Percentiles rank a stretch among this genome's conserved stretches.
These are phyloP conservation scores for Spondyliosoma cantharus DNA, from an alignment of 2,797 vertebrate genomes.

Conservation along the genomic window DNA sequence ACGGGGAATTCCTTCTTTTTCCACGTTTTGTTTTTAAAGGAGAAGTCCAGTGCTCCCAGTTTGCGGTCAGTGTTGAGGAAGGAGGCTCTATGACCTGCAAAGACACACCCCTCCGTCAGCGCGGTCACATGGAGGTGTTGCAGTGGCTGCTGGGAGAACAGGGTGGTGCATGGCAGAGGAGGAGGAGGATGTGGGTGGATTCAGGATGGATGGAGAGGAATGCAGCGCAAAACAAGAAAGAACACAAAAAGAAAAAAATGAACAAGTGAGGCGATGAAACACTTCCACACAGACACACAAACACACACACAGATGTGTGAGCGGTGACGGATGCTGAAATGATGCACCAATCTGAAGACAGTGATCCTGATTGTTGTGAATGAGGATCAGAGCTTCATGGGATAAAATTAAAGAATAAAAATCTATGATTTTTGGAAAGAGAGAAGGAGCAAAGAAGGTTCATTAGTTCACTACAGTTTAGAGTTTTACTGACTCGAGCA, in stretches of 20 bases:
- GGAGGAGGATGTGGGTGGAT: slow-evolving; percentile 32
- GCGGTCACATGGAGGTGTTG: slow-evolving; percentile 88
- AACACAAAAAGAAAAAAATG: slow-evolving; percentile 58
- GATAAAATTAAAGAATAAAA: slow-evolving; percentile 94
- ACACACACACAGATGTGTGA: slow-evolving; percentile 21
- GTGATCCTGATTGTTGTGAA: slow-evolving; percentile 73
- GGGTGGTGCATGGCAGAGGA: slow-evolving; percentile 51
- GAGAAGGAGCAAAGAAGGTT: slow-evolving; percentile 80
- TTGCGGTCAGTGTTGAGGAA: slow-evolving; percentile 49
- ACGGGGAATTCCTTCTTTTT: slow-evolving; percentile 48
- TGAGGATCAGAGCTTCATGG: slow-evolving; percentile 86
- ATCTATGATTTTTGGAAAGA: slow-evolving; percentile 87
- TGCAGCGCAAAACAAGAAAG: slow-evolving; percentile 57
- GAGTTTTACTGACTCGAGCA: background rate
- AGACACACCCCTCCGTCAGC: slow-evolving; percentile 80
- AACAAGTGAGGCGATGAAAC: slow-evolving; percentile 73
- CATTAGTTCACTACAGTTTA: slow-evolving; percentile 76
- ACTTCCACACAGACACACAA: slow-evolving; percentile 9
- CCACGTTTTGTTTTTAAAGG: slow-evolving; percentile 20
- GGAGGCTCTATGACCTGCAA: slow-evolving; percentile 83
- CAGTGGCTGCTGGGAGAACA: slow-evolving; percentile 85
- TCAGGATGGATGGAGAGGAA: slow-evolving; percentile 51
- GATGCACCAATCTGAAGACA: slow-evolving; percentile 68
- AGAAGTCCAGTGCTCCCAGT: slow-evolving; percentile 50
- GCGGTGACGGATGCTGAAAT: slow-evolving; percentile 56